These are phyloP conservation scores for Dipodomys merriami DNA, from an alignment of 2,113 vertebrate species.

Conservation along the genomic window DNA sequence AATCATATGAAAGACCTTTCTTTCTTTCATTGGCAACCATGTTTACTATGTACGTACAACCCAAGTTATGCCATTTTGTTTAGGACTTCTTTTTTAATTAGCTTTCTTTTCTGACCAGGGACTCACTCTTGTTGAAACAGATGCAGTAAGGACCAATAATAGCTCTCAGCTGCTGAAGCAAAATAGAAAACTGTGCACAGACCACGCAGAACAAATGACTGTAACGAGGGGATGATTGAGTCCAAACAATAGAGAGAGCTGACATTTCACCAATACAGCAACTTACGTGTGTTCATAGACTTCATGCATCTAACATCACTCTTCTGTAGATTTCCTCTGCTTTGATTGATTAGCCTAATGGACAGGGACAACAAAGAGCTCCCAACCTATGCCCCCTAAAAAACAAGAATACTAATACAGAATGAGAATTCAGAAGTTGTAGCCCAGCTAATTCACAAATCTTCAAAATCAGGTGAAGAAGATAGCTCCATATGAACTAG, in stretches of 20 bases:
- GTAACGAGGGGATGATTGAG: slow-evolving; percentile 44
- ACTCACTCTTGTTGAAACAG: slow-evolving; percentile 86
- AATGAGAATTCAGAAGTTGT: background rate
- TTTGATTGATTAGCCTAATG: background rate
- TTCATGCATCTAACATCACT: background rate
- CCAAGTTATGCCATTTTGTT: slow-evolving; percentile 83
- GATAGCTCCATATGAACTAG: background rate
- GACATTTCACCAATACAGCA: slow-evolving; percentile 24
- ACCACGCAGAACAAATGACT: slow-evolving; percentile 81
- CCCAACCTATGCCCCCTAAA: background rate
- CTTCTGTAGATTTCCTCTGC: background rate
- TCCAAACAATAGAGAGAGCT: slow-evolving; percentile 56
- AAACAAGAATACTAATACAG: background rate
- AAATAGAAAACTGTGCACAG: slow-evolving; percentile 80
- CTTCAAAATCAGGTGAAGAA: slow-evolving; percentile 22
- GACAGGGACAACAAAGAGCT: background rate
- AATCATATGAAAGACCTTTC: slow-evolving; percentile 76
- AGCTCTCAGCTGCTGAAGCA: slow-evolving; percentile 85
- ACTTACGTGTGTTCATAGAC: background rate
- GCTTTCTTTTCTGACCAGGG: slow-evolving; percentile 82
- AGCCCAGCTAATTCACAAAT: background rate
- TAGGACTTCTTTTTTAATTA: slow-evolving; percentile 85
- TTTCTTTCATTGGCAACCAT: slow-evolving; percentile 80
- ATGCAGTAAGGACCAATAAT: slow-evolving; percentile 85
- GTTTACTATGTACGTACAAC: slow-evolving; percentile 78